phyloP scores from a whole-genome alignment of 92 coral and sea anemone species.

The Umimayanthus kanabou region DNA sequence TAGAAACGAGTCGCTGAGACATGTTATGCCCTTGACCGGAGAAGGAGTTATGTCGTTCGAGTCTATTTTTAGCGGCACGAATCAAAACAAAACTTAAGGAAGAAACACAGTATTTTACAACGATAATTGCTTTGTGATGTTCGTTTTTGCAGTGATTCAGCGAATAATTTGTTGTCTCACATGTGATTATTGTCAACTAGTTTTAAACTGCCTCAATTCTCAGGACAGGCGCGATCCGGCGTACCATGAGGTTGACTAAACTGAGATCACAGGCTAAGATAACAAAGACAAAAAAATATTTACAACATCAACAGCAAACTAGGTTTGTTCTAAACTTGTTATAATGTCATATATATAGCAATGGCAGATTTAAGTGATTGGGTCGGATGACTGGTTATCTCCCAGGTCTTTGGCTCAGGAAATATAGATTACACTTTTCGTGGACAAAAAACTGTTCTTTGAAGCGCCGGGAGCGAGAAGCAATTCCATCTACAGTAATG shows the following conservation, averaged over 20 bases:
- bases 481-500: too few relatives aligned
- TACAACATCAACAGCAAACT: too few relatives aligned
- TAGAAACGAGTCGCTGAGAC: background rate
- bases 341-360: too few relatives aligned
- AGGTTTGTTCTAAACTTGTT: too few relatives aligned
- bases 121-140: background rate
- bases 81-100: background rate
- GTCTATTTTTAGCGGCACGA: too few relatives aligned
- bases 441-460: too few relatives aligned
- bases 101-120: background rate
- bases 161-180: background rate
- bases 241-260: background rate
- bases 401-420: too few relatives aligned
- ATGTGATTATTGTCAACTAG: background rate
- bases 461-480: too few relatives aligned
- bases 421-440: too few relatives aligned
- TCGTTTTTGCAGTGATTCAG: background rate
- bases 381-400: too few relatives aligned
- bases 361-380: too few relatives aligned
- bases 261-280: background rate
- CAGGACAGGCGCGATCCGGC: background rate
- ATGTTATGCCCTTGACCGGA: background rate
- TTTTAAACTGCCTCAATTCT: background rate
- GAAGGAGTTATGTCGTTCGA: background rate
- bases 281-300: background rate